Evolutionary conservation across 2,888 invertebrate genomes (phyloP), one percentile per base, ranked within the genome.

Genomic region (Morpho deidamia): DNA sequence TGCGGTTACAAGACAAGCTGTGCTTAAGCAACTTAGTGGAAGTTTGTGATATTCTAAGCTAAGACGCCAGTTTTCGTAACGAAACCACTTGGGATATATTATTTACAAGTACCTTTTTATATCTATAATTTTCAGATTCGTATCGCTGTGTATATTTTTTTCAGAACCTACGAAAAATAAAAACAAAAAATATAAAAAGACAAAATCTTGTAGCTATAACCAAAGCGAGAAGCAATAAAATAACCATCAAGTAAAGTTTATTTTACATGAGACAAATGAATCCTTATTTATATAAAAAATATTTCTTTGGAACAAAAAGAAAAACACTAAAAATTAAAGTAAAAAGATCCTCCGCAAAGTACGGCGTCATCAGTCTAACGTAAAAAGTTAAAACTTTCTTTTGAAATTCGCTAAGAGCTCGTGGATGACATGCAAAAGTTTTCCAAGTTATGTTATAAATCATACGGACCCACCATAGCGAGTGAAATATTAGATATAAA

Each of bases 401-500:
- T 56, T 47, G 54, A 54, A 54, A 39, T 58, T 76, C 64, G 70
- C 76, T 72, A 74, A 74, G 78, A 81, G 70, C 78, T 78, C 75
- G 79, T 75, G 71, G 83, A 86, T 86, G 87, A 85, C 85, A 87
- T 84, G 83, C 81, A 72, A 72, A 87, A 86, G 74, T 86, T 85
- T 67, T 64, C 59, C 63, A 83, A 86, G 77, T 87, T 83, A 71
- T 72, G 80, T 85, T 81, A 85, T 85, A 86, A 86, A 86, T 87
- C 86, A 87, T 81, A 76, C 70, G 73, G 80, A 78, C 76, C 74
- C 72, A 78, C 71, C 75, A 73, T 80, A 71, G 14, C 49, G 82
- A 80, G 75, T 81, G 79, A 81, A 82, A 83, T 86, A 83, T 83
- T 79, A 76, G 71, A 76, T 79, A 76, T 76, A 76, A 76, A 78